Conservation (phyloP, 2,113 vertebrate genomes). For the Orientallactaga bullata region DNA sequence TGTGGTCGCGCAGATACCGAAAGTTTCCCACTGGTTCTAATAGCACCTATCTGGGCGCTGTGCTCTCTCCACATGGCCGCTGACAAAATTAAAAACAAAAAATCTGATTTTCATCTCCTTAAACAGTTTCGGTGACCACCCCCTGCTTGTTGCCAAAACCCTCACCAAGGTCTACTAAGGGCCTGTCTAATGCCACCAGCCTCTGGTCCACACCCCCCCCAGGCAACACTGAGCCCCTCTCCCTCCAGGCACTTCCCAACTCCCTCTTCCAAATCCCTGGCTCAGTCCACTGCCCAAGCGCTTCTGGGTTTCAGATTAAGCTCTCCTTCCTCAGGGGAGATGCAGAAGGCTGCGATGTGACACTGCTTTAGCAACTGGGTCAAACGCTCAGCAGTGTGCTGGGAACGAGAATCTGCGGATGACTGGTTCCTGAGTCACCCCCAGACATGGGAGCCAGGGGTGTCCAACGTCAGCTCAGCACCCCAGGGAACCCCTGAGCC, state of each 20-base stretch:
- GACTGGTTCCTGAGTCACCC: background rate
- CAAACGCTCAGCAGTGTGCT: background rate
- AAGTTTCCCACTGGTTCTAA: background rate
- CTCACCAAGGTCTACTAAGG: background rate
- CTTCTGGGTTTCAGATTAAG: background rate
- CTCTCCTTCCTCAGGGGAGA: background rate
- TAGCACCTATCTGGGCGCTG: background rate
- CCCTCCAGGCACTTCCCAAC: background rate
- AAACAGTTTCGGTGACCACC: background rate
- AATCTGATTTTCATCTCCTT: background rate
- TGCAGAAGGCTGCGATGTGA: background rate
- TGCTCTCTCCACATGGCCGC: background rate
- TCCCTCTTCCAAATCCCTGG: background rate
- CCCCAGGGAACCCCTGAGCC: background rate
- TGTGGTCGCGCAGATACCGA: background rate
- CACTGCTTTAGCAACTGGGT: background rate
- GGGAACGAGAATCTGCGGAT: no score
- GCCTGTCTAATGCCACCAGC: background rate
- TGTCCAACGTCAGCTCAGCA: background rate
- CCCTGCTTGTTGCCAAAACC: background rate
- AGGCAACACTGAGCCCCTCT: background rate
- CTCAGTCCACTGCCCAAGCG: background rate
- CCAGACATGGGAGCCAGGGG: constrained; percentile 1
- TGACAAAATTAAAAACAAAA: background rate
- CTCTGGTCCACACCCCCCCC: background rate